These are phyloP conservation scores for Pangasius mekongensis DNA, from an alignment of 2,797 vertebrate species.

Conservation along the genomic window DNA sequence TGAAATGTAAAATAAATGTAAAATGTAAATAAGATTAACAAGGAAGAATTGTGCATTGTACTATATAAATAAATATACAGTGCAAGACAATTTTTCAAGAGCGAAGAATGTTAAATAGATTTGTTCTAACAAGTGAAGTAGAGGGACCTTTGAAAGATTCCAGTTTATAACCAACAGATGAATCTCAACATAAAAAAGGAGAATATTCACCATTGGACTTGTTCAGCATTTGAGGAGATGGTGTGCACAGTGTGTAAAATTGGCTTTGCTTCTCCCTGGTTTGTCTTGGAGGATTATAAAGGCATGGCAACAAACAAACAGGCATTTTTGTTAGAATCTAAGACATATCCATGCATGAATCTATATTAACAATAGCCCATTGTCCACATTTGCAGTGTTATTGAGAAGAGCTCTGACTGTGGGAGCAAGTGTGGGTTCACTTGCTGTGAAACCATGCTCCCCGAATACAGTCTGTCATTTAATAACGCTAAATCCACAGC, in stretches of 20 bases:
- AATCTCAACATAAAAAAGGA: not conserved
- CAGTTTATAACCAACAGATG: not conserved
- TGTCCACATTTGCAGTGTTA: constrained; percentile 29
- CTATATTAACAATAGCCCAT: constrained; percentile 12
- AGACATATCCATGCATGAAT: not conserved
- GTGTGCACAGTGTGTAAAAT: constrained; percentile 37
- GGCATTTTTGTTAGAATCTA: constrained; percentile 26
- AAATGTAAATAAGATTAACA: not conserved
- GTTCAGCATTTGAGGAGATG: not conserved
- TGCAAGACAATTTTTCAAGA: not conserved
- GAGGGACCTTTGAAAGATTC: not conserved
- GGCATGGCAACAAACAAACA: constrained; percentile 44
- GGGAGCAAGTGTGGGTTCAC: not conserved
- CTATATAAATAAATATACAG: not conserved
- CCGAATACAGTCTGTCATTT: constrained; percentile 26
- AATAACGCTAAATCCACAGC: constrained; percentile 42
- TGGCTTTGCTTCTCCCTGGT: constrained; percentile 41
- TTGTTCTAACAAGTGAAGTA: not conserved
- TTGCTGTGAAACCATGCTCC: constrained; percentile 28
- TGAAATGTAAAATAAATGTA: no score
- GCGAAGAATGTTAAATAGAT: not conserved
- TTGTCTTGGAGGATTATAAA: constrained; percentile 50
- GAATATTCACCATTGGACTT: not conserved
- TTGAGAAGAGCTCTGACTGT: constrained; percentile 10
- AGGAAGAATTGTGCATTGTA: not conserved